These are phyloP conservation scores for Platycercus adscitus DNA, from an alignment of 2,113 vertebrate species.

Conservation along the genomic window DNA sequence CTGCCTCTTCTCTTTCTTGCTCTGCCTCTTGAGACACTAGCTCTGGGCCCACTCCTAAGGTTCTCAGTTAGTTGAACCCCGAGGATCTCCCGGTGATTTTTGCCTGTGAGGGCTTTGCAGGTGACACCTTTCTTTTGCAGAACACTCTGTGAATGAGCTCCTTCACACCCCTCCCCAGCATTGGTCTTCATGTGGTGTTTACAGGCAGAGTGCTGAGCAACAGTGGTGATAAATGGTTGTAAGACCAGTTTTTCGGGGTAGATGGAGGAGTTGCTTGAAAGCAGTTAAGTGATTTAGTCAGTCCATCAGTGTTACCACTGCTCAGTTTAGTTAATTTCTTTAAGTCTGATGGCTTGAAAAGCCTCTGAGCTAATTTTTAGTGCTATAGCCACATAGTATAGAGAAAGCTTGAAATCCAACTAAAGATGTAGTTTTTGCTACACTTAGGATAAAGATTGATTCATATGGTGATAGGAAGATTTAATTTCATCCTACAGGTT, in stretches of 20 bases:
- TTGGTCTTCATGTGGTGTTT: not conserved
- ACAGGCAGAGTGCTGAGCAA: not conserved
- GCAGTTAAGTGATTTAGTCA: not conserved
- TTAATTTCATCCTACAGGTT: not conserved
- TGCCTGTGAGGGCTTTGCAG: not conserved
- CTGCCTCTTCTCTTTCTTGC: not conserved
- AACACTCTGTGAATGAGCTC: not conserved
- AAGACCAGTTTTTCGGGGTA: not conserved
- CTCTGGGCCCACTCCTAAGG: not conserved
- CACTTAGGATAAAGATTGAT: not conserved
- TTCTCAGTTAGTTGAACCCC: not conserved
- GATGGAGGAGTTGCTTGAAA: conserved; percentile 3
- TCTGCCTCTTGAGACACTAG: not conserved
- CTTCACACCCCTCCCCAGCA: not conserved
- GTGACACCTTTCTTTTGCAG: not conserved
- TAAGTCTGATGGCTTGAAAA: not conserved
- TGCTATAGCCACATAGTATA: not conserved
- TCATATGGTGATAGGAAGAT: not conserved
- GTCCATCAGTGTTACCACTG: not conserved
- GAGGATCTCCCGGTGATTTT: not conserved
- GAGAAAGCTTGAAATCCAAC: not conserved
- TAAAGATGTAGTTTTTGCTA: not conserved
- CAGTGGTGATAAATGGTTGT: not conserved
- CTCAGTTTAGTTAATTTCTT: not conserved
- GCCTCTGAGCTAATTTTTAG: not conserved